Base-by-base conservation (phyloP, 2,113 vertebrate genomes). In the Charadrius vociferus region DNA sequence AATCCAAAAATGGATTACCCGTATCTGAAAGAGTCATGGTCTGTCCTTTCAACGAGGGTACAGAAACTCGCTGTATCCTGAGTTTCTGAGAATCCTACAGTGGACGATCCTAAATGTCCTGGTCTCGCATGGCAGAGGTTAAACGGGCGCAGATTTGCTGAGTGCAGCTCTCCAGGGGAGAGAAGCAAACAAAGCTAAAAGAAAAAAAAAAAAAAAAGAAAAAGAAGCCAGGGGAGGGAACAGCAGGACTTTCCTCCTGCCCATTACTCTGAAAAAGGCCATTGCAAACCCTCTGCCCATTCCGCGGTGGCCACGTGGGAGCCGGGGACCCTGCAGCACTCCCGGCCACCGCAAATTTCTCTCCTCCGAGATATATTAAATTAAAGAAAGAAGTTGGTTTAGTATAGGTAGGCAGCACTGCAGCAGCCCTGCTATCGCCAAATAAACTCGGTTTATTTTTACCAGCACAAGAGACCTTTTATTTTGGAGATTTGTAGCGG, bases 401-500 rank as follows among this genome's bases (percentile, higher is more conserved):
- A 75, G 63, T n/a, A 1, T 32, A 93, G 96, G 91, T 86, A 78
- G 56, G 41, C 81, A 83, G 43, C 62, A 36, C 36, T 0, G 1
- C 71, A 61, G 72, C 52, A 29, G 5, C 72, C 12, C 24, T 83
- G 27, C 59, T 53, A 19, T 53, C 3, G 1, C 52, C 47, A 78
- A 32, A 86, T 17, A 39, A 72, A 32, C 66, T 16, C 5, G 0
- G 55, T 86, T 89, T 84, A 77, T 83, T 97, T 95, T 88, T 84
- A 94, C 90, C 81, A 83, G 43, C 93, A 68, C 89, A 52, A 94
- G 72, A 73, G 45, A 49, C 45, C 21, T 81, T 95, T 96, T 66
- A 3, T 86, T 78, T 15, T 12, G 30, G 50, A 61, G 34, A 30
- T 68, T 10, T 89, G 95, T 23, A 77, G 30, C 50, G 0, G 19